phyloP scores from a whole-genome alignment of 2,888 invertebrate genomes.

The Druceiella hillmani region DNA sequence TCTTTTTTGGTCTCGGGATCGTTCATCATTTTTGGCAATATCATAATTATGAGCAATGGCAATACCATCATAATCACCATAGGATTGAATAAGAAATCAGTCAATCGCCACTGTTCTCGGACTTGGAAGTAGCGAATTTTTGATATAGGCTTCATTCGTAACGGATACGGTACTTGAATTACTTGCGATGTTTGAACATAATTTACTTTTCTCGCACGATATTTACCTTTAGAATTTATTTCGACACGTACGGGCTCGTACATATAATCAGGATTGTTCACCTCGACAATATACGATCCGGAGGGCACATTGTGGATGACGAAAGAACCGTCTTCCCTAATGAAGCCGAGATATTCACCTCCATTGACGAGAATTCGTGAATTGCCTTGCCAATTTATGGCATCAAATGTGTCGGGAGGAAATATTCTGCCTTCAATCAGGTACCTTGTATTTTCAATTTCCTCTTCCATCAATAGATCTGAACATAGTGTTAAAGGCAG shows the following conservation, averaged over 20 bases:
- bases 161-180: slow-evolving; percentile 86
- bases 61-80: slow-evolving; percentile 98
- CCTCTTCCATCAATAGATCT: no score
- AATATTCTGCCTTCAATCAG: slow-evolving; percentile 78
- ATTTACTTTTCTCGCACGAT: slow-evolving; percentile 90
- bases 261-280: slow-evolving; percentile 82
- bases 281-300: slow-evolving; percentile 92
- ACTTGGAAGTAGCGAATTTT: slow-evolving; percentile 86
- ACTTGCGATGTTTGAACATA: slow-evolving; percentile 89
- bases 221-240: slow-evolving; percentile 96
- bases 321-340: slow-evolving; percentile 90
- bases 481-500: no score
- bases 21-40: slow-evolving; percentile 94
- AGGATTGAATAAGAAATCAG: slow-evolving; percentile 94
- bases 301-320: slow-evolving; percentile 80
- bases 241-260: slow-evolving; percentile 96
- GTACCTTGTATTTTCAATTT: slow-evolving; percentile 53
- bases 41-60: slow-evolving; percentile 83
- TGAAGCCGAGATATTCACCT: slow-evolving; percentile 81
- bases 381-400: slow-evolving; percentile 67
- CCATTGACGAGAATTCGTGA: slow-evolving; percentile 82
- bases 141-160: slow-evolving; percentile 79
- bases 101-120: slow-evolving; percentile 94
- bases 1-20: slow-evolving; percentile 97
- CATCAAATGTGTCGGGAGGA: slow-evolving; percentile 58